Base-by-base conservation (phyloP, 2,888 invertebrate genomes). In the Hetaerina titia region DNA sequence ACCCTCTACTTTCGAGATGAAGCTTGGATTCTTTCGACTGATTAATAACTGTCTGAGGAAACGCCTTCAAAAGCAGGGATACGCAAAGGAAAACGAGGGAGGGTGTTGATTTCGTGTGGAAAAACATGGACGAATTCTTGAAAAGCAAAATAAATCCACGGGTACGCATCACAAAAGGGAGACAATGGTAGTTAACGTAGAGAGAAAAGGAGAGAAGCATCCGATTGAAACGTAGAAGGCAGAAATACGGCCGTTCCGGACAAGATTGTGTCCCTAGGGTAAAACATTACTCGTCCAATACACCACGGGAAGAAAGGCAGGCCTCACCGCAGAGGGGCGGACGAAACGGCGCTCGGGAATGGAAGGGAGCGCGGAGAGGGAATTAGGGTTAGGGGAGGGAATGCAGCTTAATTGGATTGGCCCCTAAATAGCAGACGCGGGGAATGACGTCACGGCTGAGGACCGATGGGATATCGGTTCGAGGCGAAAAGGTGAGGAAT, bases 371-470 rank as follows among this genome's bases (percentile, higher is more conserved):
- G 89, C 13, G 89, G 89, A 19, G n/a, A n/a, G 89, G 56, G 19
- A 19, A 45, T 56, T 58, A 57, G 57, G 88, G 56, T 45, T 88
- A 17, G 88, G 45, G 13, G 15, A 45, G 56, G 17, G 45, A 45
- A 89, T 57, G 92, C 22, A 45, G n/a, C 69, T 63, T 64, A 69
- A 64, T 74, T 92, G 69, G 19, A 69, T 69, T 57, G 69, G n/a
- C 22, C 11, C 92, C 22, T 69, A 45, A 69, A 69, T 63, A 22
- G 74, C n/a, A 25, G 57, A 22, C 25, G 13, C 63, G 25, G 63
- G 90, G 90, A 90, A 90, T 25, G 25, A 58, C 57, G 89, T n/a
- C n/a, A 58, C 22, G 89, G 89, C n/a, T 31, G 89, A 19, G 89
- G 56, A 57, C 17, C 22, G 89, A 89, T 57, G 89, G 89, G 89